Conservation (phyloP, 2,113 vertebrate genomes). For the Calypte anna region DNA sequence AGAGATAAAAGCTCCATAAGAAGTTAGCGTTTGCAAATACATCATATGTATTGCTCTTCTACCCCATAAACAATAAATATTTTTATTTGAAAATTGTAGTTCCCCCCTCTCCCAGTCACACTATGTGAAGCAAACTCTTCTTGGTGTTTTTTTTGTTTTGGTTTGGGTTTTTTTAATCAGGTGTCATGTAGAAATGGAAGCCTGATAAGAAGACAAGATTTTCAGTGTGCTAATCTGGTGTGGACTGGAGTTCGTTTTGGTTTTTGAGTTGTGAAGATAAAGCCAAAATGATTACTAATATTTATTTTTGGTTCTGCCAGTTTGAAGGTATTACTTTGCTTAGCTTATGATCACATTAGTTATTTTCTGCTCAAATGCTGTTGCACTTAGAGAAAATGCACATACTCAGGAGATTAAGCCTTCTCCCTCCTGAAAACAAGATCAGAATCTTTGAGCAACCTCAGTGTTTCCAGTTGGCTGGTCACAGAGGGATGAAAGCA, state of each 20-base stretch:
- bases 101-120: fast-evolving
- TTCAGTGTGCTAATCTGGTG: not conserved
- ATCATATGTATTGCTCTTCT: not conserved
- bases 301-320: not conserved
- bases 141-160: not conserved
- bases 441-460: conserved; percentile 33
- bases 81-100: not conserved
- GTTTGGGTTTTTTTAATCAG: not conserved
- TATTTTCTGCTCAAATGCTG: conserved; percentile 35
- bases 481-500: conserved; percentile 54
- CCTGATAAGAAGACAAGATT: not conserved
- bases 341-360: not conserved
- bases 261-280: not conserved
- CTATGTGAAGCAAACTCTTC: not conserved
- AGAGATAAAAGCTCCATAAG: not conserved
- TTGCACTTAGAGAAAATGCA: not conserved
- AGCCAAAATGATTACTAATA: not conserved
- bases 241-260: not conserved
- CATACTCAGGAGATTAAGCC: conserved; percentile 9
- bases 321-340: not conserved
- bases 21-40: not conserved
- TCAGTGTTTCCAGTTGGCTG: conserved; percentile 23
- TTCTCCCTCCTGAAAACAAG: not conserved
- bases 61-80: not conserved
- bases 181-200: not conserved